Percentiles rank a stretch among this genome's conserved stretches.
These are phyloP conservation scores for Xestia sexstrigata DNA, from an alignment of 2,888 invertebrate species.

Conservation along the genomic window DNA sequence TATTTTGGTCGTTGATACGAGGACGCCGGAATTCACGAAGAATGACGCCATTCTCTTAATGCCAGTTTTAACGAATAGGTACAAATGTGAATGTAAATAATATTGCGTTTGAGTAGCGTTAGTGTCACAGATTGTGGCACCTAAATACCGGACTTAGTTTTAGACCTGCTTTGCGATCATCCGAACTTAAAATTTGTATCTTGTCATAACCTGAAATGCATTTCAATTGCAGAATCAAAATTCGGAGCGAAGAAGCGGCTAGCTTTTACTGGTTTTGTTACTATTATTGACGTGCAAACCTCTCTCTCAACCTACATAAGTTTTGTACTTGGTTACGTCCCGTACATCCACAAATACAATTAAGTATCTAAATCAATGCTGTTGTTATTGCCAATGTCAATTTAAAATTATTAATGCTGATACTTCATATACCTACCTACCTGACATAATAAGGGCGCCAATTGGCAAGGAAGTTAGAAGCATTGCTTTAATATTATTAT, in stretches of 20 bases:
- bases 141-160: constrained; percentile 8
- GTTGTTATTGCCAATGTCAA: constrained; percentile 40
- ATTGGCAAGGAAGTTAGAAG: constrained; percentile 32
- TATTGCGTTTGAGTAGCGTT: constrained; percentile 45
- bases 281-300: neutral
- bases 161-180: constrained; percentile 12
- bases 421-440: neutral
- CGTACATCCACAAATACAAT: constrained; percentile 8
- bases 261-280: neutral
- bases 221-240: neutral
- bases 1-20: constrained; percentile 85
- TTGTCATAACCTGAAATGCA: constrained; percentile 6
- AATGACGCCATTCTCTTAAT: constrained; percentile 87
- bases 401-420: constrained; percentile 24
- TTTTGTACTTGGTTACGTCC: neutral
- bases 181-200: neutral
- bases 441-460: constrained; percentile 27
- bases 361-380: constrained; percentile 11
- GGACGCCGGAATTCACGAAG: constrained; percentile 83
- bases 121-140: constrained; percentile 28
- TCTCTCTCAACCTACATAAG: neutral
- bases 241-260: no score
- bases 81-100: constrained; percentile 54
- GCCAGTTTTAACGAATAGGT: constrained; percentile 69
- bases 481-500: constrained; percentile 9